Evolutionary conservation across 92 coral and sea anemone genomes (phyloP).

Genomic region (Palythoa grandis): DNA sequence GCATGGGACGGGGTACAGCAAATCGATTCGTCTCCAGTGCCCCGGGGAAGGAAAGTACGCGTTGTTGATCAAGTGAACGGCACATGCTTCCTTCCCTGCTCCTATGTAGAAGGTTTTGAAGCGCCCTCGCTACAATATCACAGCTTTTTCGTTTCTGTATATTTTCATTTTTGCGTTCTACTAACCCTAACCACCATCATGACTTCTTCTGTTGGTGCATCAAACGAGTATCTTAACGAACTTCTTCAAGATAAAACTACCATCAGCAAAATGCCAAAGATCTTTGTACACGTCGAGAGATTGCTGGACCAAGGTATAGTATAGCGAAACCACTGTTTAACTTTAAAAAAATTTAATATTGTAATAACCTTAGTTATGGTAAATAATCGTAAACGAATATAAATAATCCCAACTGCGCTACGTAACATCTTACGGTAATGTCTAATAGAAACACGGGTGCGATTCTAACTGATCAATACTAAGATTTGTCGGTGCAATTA

Average conservation of each 20-base stretch:
- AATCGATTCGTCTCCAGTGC: constrained; percentile 41
- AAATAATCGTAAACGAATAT: constrained; percentile 91
- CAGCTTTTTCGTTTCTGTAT: constrained; percentile 66
- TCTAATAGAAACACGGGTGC: constrained; percentile 61
- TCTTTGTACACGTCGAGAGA: constrained; percentile 97
- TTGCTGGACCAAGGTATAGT: constrained; percentile 98
- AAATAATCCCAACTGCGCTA: constrained; percentile 86
- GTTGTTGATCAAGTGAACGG: constrained; percentile 36
- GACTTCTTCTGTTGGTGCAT: constrained; percentile 84
- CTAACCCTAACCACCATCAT: constrained; percentile 94
- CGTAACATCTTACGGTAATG: constrained; percentile 81
- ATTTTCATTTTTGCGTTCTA: constrained; percentile 87
- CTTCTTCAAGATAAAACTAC: constrained; percentile 99
- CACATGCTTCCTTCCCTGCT: constrained; percentile 34
- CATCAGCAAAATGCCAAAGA: constrained; percentile 99
- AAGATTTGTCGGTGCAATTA: constrained; percentile 25
- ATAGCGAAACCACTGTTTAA: constrained; percentile 53
- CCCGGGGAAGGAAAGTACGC: constrained; percentile 15
- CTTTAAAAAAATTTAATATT: constrained; percentile 70
- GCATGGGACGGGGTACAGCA: constrained; percentile 44
- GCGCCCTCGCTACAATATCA: constrained; percentile 18
- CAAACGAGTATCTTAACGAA: constrained; percentile 98
- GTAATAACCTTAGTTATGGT: constrained; percentile 87
- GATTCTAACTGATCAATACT: constrained; percentile 41
- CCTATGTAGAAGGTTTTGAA: constrained; percentile 41